Percentiles rank a stretch among this genome's conserved stretches.
Conservation (phyloP, 2,888 invertebrate species). For the Acronicta leporina region DNA sequence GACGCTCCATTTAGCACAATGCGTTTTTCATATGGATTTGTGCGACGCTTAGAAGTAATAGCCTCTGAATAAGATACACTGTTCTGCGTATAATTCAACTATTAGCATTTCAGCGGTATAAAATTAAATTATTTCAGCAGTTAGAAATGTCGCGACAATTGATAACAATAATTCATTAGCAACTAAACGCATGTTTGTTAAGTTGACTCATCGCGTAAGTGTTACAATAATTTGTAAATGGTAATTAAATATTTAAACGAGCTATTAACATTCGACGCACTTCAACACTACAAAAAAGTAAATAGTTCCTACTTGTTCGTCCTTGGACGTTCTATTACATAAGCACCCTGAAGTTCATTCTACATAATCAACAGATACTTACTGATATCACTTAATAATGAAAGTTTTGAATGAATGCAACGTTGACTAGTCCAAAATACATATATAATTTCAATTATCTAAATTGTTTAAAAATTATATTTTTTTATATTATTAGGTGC, state of each 20-base stretch:
- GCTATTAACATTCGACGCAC: slow-evolving; percentile 2
- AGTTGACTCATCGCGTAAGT: slow-evolving; percentile 7
- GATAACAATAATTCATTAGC: slow-evolving; percentile 6
- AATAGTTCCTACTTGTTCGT: not conserved
- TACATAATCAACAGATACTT: too few relatives aligned
- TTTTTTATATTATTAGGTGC: too few relatives aligned
- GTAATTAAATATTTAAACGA: not conserved
- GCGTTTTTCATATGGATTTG: slow-evolving; percentile 44
- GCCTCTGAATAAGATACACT: slow-evolving; percentile 4
- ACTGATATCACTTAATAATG: too few relatives aligned
- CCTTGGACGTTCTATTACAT: not conserved
- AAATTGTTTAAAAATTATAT: too few relatives aligned
- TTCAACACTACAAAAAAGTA: not conserved
- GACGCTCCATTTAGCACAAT: slow-evolving; percentile 42
- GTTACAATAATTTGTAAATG: not conserved
- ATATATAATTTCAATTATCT: too few relatives aligned
- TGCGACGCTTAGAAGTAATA: slow-evolving; percentile 23
- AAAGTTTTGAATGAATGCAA: too few relatives aligned
- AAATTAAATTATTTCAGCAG: not conserved
- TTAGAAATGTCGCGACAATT: too few relatives aligned
- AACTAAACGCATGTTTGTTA: slow-evolving; percentile 2
- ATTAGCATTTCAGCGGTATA: not conserved
- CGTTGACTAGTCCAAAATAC: too few relatives aligned
- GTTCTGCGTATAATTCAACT: not conserved
- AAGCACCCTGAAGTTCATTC: too few relatives aligned